These are phyloP conservation scores for Pampusana beccarii DNA, from an alignment of 2,113 vertebrate genomes.

Conservation along the genomic window DNA sequence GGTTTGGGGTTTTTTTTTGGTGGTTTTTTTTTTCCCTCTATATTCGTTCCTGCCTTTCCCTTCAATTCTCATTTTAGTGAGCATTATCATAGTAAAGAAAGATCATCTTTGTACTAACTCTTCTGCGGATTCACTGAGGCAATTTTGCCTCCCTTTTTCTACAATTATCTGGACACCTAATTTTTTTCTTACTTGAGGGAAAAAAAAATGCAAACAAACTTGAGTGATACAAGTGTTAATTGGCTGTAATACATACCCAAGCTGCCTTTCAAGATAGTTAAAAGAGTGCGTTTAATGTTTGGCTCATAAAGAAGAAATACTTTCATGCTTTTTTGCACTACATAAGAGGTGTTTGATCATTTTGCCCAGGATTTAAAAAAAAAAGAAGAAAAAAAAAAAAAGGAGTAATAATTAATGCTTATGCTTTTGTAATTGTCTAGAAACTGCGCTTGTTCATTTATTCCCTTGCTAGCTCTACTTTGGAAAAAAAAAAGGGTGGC, in stretches of 20 bases:
- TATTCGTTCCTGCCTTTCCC: neutral
- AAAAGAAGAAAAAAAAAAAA: neutral
- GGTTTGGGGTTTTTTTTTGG: neutral
- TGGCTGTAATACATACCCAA: slow-evolving; percentile 73
- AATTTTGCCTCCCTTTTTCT: slow-evolving; percentile 59
- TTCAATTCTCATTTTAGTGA: neutral
- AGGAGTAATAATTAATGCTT: neutral
- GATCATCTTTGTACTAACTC: slow-evolving; percentile 50
- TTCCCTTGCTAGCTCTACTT: slow-evolving; percentile 25
- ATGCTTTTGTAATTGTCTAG: slow-evolving; percentile 55
- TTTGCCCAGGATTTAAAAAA: slow-evolving; percentile 52
- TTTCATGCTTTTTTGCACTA: slow-evolving; percentile 70
- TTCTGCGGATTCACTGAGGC: slow-evolving; percentile 50
- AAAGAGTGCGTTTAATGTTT: slow-evolving; percentile 61
- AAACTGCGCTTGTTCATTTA: neutral
- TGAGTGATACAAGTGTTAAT: slow-evolving; percentile 30
- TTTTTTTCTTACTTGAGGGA: slow-evolving; percentile 43
- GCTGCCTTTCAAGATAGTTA: slow-evolving; percentile 69
- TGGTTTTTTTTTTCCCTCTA: neutral
- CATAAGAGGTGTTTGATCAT: slow-evolving; percentile 23
- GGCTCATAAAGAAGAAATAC: slow-evolving; percentile 38
- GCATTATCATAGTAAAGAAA: neutral
- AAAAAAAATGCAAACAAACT: slow-evolving; percentile 17
- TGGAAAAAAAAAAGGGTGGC: slow-evolving; percentile 12
- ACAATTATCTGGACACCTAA: slow-evolving; percentile 35